Base-by-base conservation (phyloP, 2,888 invertebrate genomes). In the Thera obeliscata region DNA sequence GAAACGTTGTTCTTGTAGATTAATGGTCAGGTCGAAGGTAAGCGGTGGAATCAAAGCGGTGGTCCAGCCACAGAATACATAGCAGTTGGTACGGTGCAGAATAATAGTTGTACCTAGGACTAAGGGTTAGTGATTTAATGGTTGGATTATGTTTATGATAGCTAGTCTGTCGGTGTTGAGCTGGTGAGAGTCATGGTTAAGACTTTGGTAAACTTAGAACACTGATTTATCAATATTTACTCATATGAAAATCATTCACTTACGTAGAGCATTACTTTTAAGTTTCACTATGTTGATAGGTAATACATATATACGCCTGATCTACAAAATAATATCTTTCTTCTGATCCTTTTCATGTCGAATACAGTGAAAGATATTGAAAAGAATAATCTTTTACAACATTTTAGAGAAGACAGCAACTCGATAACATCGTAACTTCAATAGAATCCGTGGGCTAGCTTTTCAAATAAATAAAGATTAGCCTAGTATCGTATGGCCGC, bases 21-120 rank as follows among this genome's bases (percentile, higher is more conserved):
- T 87, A 86, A 88, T 88, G 82, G 83, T 78, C 78, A 77, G 92
- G 92, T 92, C 92, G 90, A 87, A 92, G 92, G 92, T 92, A 91
- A 89, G 83, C 91, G 91, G 87, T 78, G 74, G 78, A 83, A 87
- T 90, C 88, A 90, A 90, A 90, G 90, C 78, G 79, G 81, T 75
- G 72, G 70, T 70, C 70, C 59, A 33, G n/a, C 41, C 55, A 48
- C 35, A 59, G 66, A 62, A 38, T 58, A 62, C 7, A 43, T 2
- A 33, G 33, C 35, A 61, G 35, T 61, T 8, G 3, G 33, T 54
- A 52, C 5, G 60, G 55, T 46, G 8, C 4, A 35, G 55, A 55
- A 59, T 55, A 33, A 58, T 58, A 58, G 46, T 11, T 12, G 54
- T 66, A 41, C 41, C 41, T 41, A 43, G 56, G 55, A 43, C 61